phyloP scores from a whole-genome alignment of 2,888 invertebrate species.

The Drosophila formosana region DNA sequence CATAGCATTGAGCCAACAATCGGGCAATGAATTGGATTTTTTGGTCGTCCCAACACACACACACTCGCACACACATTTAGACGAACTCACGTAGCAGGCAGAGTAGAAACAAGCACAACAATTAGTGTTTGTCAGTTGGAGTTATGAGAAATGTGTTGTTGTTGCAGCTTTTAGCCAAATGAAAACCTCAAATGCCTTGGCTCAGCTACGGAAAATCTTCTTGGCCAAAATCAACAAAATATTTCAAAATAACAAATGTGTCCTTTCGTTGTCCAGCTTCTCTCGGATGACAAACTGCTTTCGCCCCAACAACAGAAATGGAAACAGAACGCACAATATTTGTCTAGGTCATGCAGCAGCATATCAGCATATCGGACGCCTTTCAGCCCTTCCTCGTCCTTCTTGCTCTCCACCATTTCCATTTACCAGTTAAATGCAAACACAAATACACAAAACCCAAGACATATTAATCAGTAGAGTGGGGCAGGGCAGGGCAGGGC shows the following conservation, averaged over 20 bases:
- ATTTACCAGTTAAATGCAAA: slow-evolving; percentile 67
- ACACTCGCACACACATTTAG: slow-evolving; percentile 14
- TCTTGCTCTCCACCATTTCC: not conserved
- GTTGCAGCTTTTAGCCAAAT: slow-evolving; percentile 68
- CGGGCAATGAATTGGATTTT: slow-evolving; percentile 48
- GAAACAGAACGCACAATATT: slow-evolving; percentile 68
- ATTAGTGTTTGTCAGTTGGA: slow-evolving; percentile 71
- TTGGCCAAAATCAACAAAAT: slow-evolving; percentile 76
- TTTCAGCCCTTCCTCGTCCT: not conserved
- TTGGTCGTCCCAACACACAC: slow-evolving; percentile 22
- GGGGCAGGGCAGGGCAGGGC: slow-evolving; percentile 1
- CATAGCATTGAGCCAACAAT: slow-evolving; percentile 8
- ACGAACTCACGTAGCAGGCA: not conserved
- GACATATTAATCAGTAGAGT: slow-evolving; percentile 67
- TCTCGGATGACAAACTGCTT: slow-evolving; percentile 71
- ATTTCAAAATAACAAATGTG: slow-evolving; percentile 81
- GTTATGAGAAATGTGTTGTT: slow-evolving; percentile 49
- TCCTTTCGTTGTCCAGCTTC: slow-evolving; percentile 53
- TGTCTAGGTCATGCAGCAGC: slow-evolving; percentile 67
- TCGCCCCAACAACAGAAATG: slow-evolving; percentile 7
- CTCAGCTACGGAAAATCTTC: slow-evolving; percentile 53
- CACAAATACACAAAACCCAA: slow-evolving; percentile 54
- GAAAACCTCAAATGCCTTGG: slow-evolving; percentile 73
- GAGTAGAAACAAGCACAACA: slow-evolving; percentile 58
- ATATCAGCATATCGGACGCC: slow-evolving; percentile 53